Evolutionary conservation across 2,797 vertebrate genomes (phyloP).

Genomic region (Lutjanus argentimaculatus): DNA sequence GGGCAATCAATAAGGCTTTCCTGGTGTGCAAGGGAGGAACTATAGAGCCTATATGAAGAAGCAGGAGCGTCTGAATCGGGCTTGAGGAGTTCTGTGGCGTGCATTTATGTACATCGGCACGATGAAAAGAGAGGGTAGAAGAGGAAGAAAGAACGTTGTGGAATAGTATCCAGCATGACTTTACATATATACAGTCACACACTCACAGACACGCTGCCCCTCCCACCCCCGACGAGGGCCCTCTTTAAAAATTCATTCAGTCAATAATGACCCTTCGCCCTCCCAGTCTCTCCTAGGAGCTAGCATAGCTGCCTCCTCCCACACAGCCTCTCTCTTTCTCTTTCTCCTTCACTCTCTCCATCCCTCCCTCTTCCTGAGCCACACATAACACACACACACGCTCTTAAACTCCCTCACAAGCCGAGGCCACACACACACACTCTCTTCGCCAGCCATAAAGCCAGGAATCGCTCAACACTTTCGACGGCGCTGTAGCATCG

Average conservation of each 20-base stretch:
- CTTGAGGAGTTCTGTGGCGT: constrained; percentile 37
- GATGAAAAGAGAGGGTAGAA: constrained; percentile 18
- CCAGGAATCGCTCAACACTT: constrained; percentile 30
- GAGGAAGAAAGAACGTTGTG: constrained; percentile 24
- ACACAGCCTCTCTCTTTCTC: constrained; percentile 67
- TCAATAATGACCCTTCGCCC: constrained; percentile 84
- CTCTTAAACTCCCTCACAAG: constrained; percentile 21
- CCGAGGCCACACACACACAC: constrained; percentile 23
- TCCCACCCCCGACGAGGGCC: constrained; percentile 66
- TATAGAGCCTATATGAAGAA: constrained; percentile 56
- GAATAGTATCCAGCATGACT: constrained; percentile 52
- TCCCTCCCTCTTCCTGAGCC: constrained; percentile 34
- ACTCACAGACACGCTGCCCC: constrained; percentile 55
- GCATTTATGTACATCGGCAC: constrained; percentile 29
- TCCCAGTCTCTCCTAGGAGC: constrained; percentile 79
- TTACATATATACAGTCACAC: constrained; percentile 64
- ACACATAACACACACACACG: constrained; percentile 16
- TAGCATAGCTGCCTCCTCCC: constrained; percentile 80
- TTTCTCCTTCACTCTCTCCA: constrained; percentile 40
- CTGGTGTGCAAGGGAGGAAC: constrained; percentile 63
- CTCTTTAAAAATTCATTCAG: constrained; percentile 87
- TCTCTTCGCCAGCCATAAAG: constrained; percentile 31
- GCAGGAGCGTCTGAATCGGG: constrained; percentile 48
- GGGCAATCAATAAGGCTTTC: constrained; percentile 79
- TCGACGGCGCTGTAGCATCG: constrained; percentile 22